Evolutionary conservation across 2,888 invertebrate genomes (phyloP), one percentile per base, ranked within the genome.

Genomic region (Ypsolopha scabrella): DNA sequence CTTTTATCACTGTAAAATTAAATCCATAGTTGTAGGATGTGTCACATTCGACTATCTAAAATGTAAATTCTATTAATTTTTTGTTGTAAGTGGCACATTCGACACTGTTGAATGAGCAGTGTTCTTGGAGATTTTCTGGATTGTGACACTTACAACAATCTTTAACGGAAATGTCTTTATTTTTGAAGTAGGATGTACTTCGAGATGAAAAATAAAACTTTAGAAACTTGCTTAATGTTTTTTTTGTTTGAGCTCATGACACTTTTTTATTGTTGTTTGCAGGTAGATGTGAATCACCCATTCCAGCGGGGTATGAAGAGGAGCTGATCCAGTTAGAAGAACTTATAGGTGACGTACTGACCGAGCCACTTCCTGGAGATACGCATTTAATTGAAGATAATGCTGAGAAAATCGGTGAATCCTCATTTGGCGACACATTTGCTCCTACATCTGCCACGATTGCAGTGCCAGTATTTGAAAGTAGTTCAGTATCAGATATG

Each of bases 321-420:
- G 37, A 48, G 13, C 37, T 48, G 6, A 36, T 48, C 35, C 48
- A 48, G 37, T 13, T 48, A 14, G n/a, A 48, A 48, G 48, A 48
- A n/a, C 34, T 46, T 24, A 24, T 46, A 46, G 33, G 46, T 33
- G 46, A 46, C 11, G 33, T 46, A 7, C 37, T n/a, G n/a, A n/a
- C n/a, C n/a, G n/a, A n/a, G n/a, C n/a, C n/a, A n/a, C n/a, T n/a
- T n/a, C n/a, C n/a, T n/a, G n/a, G n/a, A n/a, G n/a, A n/a, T n/a
- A n/a, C n/a, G n/a, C n/a, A n/a, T n/a, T n/a, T n/a, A n/a, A n/a
- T 46, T 24, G 11, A 8, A 33, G 45, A 34, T 24, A 34, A 24
- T 43, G 13, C 8, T 43, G 13, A n/a, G 2, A 43, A 13, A n/a
- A n/a, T n/a, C n/a, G n/a, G n/a, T n/a, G n/a, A n/a, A n/a, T n/a